A percentile compares a stretch with the other conserved stretches of the same genome.
Evolutionary conservation across 2,888 invertebrate species (phyloP).

Genomic region (Aporophyla nigra): DNA sequence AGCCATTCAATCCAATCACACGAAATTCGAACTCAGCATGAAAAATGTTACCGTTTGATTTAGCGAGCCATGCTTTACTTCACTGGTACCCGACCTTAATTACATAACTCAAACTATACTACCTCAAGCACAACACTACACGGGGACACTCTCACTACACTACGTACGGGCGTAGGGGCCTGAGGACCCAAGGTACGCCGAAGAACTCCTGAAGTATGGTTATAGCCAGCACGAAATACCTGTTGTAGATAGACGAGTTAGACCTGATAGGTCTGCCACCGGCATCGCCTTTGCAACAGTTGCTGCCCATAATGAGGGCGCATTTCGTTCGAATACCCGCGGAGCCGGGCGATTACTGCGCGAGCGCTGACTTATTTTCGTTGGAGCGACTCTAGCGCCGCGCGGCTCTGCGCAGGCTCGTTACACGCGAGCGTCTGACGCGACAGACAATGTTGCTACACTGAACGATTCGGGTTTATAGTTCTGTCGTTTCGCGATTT

Average conservation of each 20-base stretch:
- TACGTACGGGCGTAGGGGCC: constrained; percentile 81
- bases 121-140: constrained; percentile 70
- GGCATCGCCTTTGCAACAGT: constrained; percentile 91
- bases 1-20: constrained; percentile 46
- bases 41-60: constrained; percentile 52
- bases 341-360: constrained; percentile 84
- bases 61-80: constrained; percentile 60
- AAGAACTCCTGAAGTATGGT: constrained; percentile 80
- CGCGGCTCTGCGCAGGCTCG: constrained; percentile 71
- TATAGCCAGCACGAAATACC: constrained; percentile 87
- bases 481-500: constrained; percentile 15
- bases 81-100: constrained; percentile 53
- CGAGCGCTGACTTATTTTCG: constrained; percentile 81
- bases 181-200: constrained; percentile 83
- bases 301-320: constrained; percentile 90
- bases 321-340: constrained; percentile 84
- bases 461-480: constrained; percentile 24
- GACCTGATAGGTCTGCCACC: constrained; percentile 86
- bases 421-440: constrained; percentile 56
- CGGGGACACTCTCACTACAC: constrained; percentile 71
- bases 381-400: constrained; percentile 81
- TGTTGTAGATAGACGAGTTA: constrained; percentile 88
- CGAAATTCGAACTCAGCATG: constrained; percentile 52
- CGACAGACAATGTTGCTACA: constrained; percentile 59
- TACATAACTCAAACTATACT: constrained; percentile 65